Evolutionary conservation across 2,113 vertebrate genomes (phyloP).

Genomic region (Rhynchopsitta pachyrhyncha): DNA sequence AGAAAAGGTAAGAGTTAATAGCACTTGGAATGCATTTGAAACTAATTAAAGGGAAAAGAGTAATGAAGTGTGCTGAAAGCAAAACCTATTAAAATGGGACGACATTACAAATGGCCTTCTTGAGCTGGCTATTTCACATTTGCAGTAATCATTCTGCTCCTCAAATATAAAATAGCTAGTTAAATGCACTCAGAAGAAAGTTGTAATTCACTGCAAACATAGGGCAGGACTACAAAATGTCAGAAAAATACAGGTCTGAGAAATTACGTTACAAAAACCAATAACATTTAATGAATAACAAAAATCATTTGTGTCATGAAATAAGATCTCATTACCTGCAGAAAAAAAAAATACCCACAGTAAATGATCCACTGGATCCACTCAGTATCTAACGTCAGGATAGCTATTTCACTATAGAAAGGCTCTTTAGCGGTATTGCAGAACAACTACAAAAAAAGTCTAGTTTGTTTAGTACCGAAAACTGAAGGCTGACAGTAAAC

Average conservation of each 20-base stretch:
- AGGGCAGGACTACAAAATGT: not conserved
- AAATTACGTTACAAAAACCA: not conserved
- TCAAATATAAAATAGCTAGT: not conserved
- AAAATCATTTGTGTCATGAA: not conserved
- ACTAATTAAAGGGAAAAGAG: not conserved
- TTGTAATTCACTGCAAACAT: not conserved
- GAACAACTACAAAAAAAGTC: not conserved
- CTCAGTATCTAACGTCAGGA: not conserved
- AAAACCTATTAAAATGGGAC: not conserved
- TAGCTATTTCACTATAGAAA: not conserved
- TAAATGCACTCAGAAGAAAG: not conserved
- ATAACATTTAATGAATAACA: not conserved
- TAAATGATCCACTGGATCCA: not conserved
- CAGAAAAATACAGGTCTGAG: not conserved
- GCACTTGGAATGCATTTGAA: not conserved
- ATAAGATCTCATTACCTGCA: not conserved
- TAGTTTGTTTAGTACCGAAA: not conserved
- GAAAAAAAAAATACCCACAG: not conserved
- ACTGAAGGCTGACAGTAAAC: not conserved
- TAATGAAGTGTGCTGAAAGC: not conserved
- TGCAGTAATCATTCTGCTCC: not conserved
- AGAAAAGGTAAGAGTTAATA: not conserved
- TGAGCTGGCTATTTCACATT: not conserved
- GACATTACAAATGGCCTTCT: not conserved
- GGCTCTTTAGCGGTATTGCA: rapidly evolving